These are phyloP conservation scores for Microtus pennsylvanicus DNA, from an alignment of 2,113 vertebrate genomes.

Conservation along the genomic window DNA sequence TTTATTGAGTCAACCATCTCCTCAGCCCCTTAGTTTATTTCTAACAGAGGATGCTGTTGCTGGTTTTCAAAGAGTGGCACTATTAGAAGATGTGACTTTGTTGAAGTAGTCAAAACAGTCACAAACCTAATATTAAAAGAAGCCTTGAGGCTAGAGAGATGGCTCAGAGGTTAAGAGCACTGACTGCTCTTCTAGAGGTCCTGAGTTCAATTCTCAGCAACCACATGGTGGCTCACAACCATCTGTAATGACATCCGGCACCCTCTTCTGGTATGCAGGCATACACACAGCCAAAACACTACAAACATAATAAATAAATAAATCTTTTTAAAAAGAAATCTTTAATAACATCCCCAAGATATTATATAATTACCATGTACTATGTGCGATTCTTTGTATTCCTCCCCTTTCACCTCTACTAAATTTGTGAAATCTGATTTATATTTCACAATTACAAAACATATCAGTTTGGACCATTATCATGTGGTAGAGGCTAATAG, in stretches of 20 bases:
- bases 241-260: too few relatives aligned
- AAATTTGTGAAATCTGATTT: conserved; percentile 15
- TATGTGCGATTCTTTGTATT: neutral
- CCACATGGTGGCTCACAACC: too few relatives aligned
- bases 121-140: neutral
- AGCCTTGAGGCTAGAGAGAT: neutral
- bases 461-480: neutral
- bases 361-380: neutral
- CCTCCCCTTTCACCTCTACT: neutral
- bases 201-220: too few relatives aligned
- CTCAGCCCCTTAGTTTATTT: neutral
- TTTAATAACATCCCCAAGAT: neutral
- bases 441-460: neutral
- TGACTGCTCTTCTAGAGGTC: too few relatives aligned
- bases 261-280: too few relatives aligned
- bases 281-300: too few relatives aligned
- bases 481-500: neutral
- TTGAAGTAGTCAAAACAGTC: neutral
- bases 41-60: neutral
- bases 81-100: neutral
- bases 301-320: too few relatives aligned
- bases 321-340: too few relatives aligned
- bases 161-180: too few relatives aligned
- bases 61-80: neutral
- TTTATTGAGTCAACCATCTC: too few relatives aligned